These are phyloP conservation scores for Pammene fasciana DNA, from an alignment of 2,888 invertebrate genomes.

Conservation along the genomic window DNA sequence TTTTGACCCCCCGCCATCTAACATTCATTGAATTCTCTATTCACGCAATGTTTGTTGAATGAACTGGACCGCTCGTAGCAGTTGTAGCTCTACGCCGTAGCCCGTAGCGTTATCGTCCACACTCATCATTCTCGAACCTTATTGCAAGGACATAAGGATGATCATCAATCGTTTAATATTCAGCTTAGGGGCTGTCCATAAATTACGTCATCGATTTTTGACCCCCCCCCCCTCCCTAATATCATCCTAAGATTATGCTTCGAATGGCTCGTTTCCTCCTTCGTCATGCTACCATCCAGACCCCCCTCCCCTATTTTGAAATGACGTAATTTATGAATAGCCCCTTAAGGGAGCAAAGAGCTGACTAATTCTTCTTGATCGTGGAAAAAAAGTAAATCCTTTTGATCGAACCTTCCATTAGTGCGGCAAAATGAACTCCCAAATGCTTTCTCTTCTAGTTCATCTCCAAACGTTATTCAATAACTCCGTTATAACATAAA, in stretches of 20 bases:
- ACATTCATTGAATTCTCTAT: background rate
- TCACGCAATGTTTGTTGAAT: background rate
- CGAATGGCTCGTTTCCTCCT: too few species aligned
- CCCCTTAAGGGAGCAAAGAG: background rate
- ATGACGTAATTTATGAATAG: too few species aligned
- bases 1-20: too few species aligned
- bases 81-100: conserved; percentile 2
- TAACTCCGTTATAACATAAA: conserved; percentile 3
- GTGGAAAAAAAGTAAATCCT: conserved; percentile 3
- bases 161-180: too few species aligned
- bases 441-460: conserved; percentile 6
- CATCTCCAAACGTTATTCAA: background rate
- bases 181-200: too few species aligned
- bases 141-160: too few species aligned
- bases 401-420: conserved; percentile 12
- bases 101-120: background rate
- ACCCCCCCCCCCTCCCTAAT: too few species aligned
- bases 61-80: background rate
- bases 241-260: too few species aligned
- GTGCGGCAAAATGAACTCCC: background rate
- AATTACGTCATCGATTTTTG: too few species aligned
- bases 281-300: too few species aligned
- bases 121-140: background rate
- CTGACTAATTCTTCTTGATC: conserved; percentile 2
- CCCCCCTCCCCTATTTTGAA: too few species aligned